Base-by-base conservation (phyloP, 2,888 invertebrate species). In the Orchestes rusci region DNA sequence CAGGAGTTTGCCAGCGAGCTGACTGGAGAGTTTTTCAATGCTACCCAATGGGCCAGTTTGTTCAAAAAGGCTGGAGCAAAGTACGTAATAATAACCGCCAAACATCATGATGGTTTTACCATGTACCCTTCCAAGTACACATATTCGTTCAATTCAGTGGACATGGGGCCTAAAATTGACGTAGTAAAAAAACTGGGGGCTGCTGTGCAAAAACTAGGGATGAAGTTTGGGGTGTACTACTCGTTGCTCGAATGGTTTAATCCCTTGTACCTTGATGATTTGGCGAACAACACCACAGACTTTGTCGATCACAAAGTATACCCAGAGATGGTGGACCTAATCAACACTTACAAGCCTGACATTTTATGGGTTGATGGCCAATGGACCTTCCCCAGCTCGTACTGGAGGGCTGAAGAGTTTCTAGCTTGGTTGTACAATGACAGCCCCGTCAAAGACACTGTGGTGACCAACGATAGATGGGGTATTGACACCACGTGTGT, bases 341-440 rank as follows among this genome's bases (percentile, higher is more conserved):
- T 89, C 17, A 45, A 76, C 46, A 69, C 70, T 46, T 85, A 84
- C 57, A 62, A 74, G 44, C 84, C 84, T 0, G 86, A 89, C 27
- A 73, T 95, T 0, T 66, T 95, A 16, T 95, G 94, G 94, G 82
- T 92, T 91, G 94, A 95, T 66, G 94, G 94, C 0, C 94, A 94
- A 56, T 92, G 92, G 91, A 92, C 91, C 62, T 84, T 88, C 0
- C 66, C 77, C 1, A 83, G 83, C 50, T 70, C 71, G 1, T 94
- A 93, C 59, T 94, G 91, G 90, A 78, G 78, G 53, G 79, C 90
- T 0, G 81, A 79, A 34, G 81, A 87, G 44, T 84, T 94, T 58
- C 70, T 94, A 1, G 81, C 91, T 1, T 93, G 92, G 92, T 69
- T 94, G 8, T 94, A 90, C 59, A 93, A 90, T 59, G 82, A 88